Percentiles rank a stretch among this genome's conserved stretches.
phyloP scores from a whole-genome alignment of 2,888 invertebrate species.

The Heteropelma amictum region DNA sequence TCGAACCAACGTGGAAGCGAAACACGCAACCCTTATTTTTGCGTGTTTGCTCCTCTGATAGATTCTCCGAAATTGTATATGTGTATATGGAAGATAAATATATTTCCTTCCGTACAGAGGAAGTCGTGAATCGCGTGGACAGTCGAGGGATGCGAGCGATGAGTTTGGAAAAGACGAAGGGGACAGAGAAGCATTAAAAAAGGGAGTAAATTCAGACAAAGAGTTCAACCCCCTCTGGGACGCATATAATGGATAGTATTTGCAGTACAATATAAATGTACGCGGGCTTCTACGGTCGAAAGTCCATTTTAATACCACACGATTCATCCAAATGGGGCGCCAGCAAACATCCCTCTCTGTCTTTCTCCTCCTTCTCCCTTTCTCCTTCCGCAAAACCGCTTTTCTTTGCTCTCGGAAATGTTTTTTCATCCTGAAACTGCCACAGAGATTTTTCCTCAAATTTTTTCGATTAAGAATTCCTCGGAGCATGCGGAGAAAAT shows the following conservation, averaged over 20 bases:
- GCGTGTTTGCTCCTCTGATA: too few species aligned
- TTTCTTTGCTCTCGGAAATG: slow-evolving; percentile 4
- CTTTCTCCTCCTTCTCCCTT: neutral
- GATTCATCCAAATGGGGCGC: slow-evolving; percentile 41
- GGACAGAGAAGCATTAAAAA: slow-evolving; percentile 1
- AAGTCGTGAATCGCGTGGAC: slow-evolving; percentile 56
- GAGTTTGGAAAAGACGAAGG: slow-evolving; percentile 18
- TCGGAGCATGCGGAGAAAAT: neutral
- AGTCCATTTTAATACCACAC: slow-evolving; percentile 43
- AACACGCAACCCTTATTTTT: too few species aligned
- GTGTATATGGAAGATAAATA: too few species aligned
- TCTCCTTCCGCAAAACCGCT: neutral
- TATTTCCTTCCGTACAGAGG: slow-evolving; percentile 57
- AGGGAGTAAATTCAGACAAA: neutral
- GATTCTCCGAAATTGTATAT: too few species aligned
- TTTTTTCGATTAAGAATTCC: slow-evolving; percentile 23
- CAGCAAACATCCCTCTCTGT: neutral
- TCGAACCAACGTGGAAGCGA: too few species aligned
- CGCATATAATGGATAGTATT: slow-evolving; percentile 26
- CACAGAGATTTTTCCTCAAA: slow-evolving; percentile 12
- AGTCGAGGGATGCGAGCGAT: slow-evolving; percentile 16
- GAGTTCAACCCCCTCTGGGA: slow-evolving; percentile 16
- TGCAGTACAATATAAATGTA: slow-evolving; percentile 39
- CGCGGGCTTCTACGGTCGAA: slow-evolving; percentile 31
- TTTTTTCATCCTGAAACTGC: slow-evolving; percentile 40